Percentiles rank a stretch among this genome's conserved stretches.
Evolutionary conservation across 2,888 invertebrate genomes (phyloP).

Genomic region (Epirrhoe tristata): DNA sequence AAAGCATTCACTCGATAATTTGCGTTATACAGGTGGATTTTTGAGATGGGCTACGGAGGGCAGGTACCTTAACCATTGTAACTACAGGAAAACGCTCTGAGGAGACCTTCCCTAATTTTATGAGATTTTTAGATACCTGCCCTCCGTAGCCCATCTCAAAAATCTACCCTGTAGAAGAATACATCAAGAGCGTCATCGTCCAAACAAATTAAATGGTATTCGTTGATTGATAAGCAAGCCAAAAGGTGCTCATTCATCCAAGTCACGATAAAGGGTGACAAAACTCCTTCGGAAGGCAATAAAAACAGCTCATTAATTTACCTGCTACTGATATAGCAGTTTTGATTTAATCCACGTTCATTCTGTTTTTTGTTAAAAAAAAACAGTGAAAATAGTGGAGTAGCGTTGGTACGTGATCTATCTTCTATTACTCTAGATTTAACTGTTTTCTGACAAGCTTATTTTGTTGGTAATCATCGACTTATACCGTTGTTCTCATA

Average conservation of each 20-base stretch:
- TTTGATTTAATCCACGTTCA: background rate
- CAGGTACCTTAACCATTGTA: no score
- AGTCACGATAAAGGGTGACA: slow-evolving; percentile 13
- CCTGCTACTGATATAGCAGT: slow-evolving; percentile 10
- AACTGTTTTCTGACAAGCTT: background rate
- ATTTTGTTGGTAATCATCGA: background rate
- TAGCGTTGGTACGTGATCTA: no score
- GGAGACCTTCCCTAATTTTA: no score
- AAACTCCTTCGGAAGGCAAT: slow-evolving; percentile 5
- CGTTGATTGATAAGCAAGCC: background rate
- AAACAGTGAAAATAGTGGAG: background rate
- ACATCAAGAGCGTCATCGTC: background rate
- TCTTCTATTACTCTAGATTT: no score
- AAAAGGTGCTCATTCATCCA: background rate
- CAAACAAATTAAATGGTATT: background rate
- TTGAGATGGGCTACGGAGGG: no score
- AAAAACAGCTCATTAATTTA: slow-evolving; percentile 15
- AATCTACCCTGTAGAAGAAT: no score
- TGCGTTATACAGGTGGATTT: no score
- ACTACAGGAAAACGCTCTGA: no score
- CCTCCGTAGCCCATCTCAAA: no score
- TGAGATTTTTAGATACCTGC: no score
- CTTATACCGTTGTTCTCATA: slow-evolving; percentile 88
- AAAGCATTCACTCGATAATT: no score
- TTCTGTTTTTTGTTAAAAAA: background rate